phyloP scores from a whole-genome alignment of 2,888 invertebrate species.

The Agrotis clavis region DNA sequence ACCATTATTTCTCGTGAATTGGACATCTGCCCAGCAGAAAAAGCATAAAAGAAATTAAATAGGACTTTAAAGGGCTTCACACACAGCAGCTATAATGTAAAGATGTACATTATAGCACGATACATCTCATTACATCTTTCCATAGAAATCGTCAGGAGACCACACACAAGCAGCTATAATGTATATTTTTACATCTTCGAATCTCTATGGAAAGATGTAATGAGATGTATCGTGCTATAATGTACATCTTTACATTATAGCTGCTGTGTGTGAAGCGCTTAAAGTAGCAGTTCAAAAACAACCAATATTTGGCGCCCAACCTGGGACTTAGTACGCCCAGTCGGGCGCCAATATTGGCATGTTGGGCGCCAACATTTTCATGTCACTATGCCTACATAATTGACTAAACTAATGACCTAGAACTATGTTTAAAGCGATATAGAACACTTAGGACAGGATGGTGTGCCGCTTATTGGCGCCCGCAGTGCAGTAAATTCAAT shows the following conservation, averaged over 20 bases:
- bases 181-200: too few relatives aligned
- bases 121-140: too few relatives aligned
- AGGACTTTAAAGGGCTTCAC: too few relatives aligned
- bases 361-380: slow-evolving; percentile 32
- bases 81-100: too few relatives aligned
- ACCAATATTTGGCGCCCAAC: slow-evolving; percentile 63
- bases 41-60: slow-evolving; percentile 29
- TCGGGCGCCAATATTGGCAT: slow-evolving; percentile 39
- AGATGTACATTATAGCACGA: too few relatives aligned
- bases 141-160: too few relatives aligned
- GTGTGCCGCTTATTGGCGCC: slow-evolving; percentile 38
- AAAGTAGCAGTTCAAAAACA: slow-evolving; percentile 19
- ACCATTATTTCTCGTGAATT: slow-evolving; percentile 33
- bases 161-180: too few relatives aligned
- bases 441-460: slow-evolving; percentile 23
- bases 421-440: slow-evolving; percentile 28
- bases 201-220: too few relatives aligned
- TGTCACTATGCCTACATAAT: slow-evolving; percentile 24
- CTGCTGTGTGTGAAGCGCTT: too few relatives aligned
- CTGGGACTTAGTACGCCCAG: slow-evolving; percentile 22
- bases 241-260: too few relatives aligned
- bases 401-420: slow-evolving; percentile 34
- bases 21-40: slow-evolving; percentile 45
- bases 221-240: too few relatives aligned
- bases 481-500: slow-evolving; percentile 65